These are phyloP conservation scores for Aphidius colemani DNA, from an alignment of 2,888 invertebrate species.

Conservation along the genomic window DNA sequence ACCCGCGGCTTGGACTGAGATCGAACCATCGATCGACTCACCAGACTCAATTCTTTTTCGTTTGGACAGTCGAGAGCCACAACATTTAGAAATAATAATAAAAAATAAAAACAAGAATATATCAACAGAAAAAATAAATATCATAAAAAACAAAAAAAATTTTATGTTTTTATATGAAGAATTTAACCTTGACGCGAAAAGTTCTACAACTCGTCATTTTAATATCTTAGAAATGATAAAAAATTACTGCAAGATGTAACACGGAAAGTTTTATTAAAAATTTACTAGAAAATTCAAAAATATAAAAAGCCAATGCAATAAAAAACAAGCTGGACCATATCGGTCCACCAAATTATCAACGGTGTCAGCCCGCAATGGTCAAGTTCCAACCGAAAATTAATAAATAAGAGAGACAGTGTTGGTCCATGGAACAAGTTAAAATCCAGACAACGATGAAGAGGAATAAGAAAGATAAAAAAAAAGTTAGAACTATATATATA, in stretches of 20 bases:
- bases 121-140: background rate
- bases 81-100: background rate
- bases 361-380: conserved; percentile 42
- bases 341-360: no score
- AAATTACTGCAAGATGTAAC: no score
- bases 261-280: no score
- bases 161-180: background rate
- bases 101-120: background rate
- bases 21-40: conserved; percentile 34
- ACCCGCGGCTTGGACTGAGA: conserved; percentile 34
- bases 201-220: conserved; percentile 33
- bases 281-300: no score
- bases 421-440: conserved; percentile 30
- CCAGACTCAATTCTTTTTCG: conserved; percentile 16
- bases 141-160: background rate
- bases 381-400: background rate
- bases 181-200: background rate
- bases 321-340: no score
- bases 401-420: conserved; percentile 24
- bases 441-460: conserved; percentile 22
- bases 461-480: conserved; percentile 27
- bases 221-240: no score
- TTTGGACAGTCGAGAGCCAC: background rate
- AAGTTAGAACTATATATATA: conserved; percentile 22
- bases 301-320: no score